Percentiles rank a stretch among this genome's conserved stretches.
Evolutionary conservation across 2,888 invertebrate species (phyloP).

Genomic region (Dryadula phaetusa): DNA sequence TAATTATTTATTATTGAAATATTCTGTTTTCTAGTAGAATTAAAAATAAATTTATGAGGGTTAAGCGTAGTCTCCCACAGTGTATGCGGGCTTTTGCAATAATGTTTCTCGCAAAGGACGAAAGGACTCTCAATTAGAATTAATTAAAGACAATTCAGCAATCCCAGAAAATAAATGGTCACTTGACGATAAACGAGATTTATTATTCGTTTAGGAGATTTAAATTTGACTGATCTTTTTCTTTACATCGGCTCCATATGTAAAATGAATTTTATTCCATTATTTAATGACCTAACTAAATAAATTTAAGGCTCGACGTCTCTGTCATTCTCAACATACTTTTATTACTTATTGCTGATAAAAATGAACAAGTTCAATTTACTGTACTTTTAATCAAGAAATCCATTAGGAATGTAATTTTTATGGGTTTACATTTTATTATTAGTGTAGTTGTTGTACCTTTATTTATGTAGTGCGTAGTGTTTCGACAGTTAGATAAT

Average conservation of each 20-base stretch:
- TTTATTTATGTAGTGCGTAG: slow-evolving; percentile 21
- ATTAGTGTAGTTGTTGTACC: slow-evolving; percentile 4
- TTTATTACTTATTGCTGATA: slow-evolving; percentile 32
- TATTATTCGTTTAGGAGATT: slow-evolving; percentile 63
- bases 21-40: slow-evolving; percentile 39
- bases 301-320: neutral
- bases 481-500: slow-evolving; percentile 32
- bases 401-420: slow-evolving; percentile 20
- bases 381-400: slow-evolving; percentile 15
- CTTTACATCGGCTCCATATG: slow-evolving; percentile 23
- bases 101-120: slow-evolving; percentile 70
- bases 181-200: slow-evolving; percentile 78
- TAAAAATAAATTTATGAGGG: slow-evolving; percentile 63
- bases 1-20: slow-evolving; percentile 1
- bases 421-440: slow-evolving; percentile 16
- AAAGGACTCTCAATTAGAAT: slow-evolving; percentile 80
- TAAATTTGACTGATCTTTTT: slow-evolving; percentile 45
- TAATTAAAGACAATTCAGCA: slow-evolving; percentile 84
- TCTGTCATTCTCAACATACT: slow-evolving; percentile 16
- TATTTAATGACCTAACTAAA: neutral
- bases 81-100: slow-evolving; percentile 79
- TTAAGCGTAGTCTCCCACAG: slow-evolving; percentile 59
- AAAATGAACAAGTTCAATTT: slow-evolving; percentile 6
- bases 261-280: slow-evolving; percentile 3
- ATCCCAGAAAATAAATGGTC: slow-evolving; percentile 75